Conservation (phyloP, 2,888 invertebrate species). For the Periphyllus acericola region DNA sequence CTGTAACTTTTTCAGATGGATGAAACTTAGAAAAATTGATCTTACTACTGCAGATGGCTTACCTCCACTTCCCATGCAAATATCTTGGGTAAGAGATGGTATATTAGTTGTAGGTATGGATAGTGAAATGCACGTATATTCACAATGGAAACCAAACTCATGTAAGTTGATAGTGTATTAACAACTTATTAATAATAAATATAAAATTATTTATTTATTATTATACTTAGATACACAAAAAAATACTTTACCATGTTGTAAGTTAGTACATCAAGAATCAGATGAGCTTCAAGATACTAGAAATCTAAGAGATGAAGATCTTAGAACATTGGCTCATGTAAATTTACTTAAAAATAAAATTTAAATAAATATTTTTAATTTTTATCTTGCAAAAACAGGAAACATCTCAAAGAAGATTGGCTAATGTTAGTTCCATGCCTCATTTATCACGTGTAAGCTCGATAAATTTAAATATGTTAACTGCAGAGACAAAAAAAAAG, state of each 20-base stretch:
- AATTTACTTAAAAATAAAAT: slow-evolving; percentile 2
- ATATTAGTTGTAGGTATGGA: slow-evolving; percentile 99
- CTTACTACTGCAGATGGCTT: slow-evolving; percentile 93
- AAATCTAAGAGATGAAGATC: slow-evolving; percentile 78
- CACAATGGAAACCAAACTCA: slow-evolving; percentile 91
- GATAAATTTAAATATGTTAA: slow-evolving; percentile 82
- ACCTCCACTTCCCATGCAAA: slow-evolving; percentile 97
- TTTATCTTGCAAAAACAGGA: slow-evolving; percentile 67
- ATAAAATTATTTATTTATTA: not conserved
- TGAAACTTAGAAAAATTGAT: slow-evolving; percentile 91
- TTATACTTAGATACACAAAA: slow-evolving; percentile 38
- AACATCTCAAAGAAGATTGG: slow-evolving; percentile 75
- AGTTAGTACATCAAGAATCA: slow-evolving; percentile 69
- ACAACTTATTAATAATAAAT: not conserved
- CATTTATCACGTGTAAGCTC: slow-evolving; percentile 85
- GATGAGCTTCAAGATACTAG: slow-evolving; percentile 80
- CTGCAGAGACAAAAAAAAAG: slow-evolving; percentile 75
- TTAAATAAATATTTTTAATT: not conserved
- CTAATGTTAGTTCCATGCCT: slow-evolving; percentile 81
- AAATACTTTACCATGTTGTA: slow-evolving; percentile 38
- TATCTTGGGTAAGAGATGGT: slow-evolving; percentile 98
- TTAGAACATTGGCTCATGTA: slow-evolving; percentile 74
- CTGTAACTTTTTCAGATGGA: slow-evolving; percentile 74
- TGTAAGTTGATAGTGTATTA: slow-evolving; percentile 65
- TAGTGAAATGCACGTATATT: slow-evolving; percentile 99